Base-by-base conservation (phyloP, 2,888 invertebrate genomes). In the Pachymerium ferrugineum region DNA sequence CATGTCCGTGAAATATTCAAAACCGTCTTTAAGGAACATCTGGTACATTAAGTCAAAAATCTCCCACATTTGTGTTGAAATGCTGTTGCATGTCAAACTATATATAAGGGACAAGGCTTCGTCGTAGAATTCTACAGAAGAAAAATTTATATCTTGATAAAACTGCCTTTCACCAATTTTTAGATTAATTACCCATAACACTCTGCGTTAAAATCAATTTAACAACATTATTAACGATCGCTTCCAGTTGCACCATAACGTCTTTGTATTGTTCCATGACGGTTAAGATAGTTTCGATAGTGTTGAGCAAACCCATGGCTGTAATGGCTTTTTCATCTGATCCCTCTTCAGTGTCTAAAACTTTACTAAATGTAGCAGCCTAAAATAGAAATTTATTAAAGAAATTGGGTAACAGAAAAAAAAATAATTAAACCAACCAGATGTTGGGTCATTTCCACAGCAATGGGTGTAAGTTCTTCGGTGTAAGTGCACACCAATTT, bases 61-160 rank as follows among this genome's bases (percentile, higher is more conserved):
- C 82, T 92, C 91, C 99, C 99, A 99, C 94, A 98, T 93, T 80
- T 94, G 93, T 38, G 89, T 88, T 0, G 96, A 94, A 79, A 99
- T 90, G 73, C 88, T 87, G 81, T 92, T 92, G 70, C 90, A 88
- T 1, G 97, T 97, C 78, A 99, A 85, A 81, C 94, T 95, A 82
- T 92, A 94, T 14, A 98, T 89, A 75, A 99, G 85, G 0, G 94
- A 92, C 81, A 98, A 88, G 1, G 96, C 93, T 85, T 98, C 97
- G 84, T 99, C 98, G 81, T 97, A 99, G 82, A 96, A 97, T 83
- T 98, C 98, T 90, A 80, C 22, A 3, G 12, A 8, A 33, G 12
- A 33, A 33, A 12, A 33, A 33, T 33, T 8, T 8, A 33, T 33
- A 33, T 8, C 6, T 33, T 12, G 12, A 33, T 33, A 33, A 33